A percentile compares a stretch with the other conserved stretches of the same genome.
Evolutionary conservation across 1,140 invertebrate genomes (phyloP).

Genomic region (Lepidotrigona ventralis): DNA sequence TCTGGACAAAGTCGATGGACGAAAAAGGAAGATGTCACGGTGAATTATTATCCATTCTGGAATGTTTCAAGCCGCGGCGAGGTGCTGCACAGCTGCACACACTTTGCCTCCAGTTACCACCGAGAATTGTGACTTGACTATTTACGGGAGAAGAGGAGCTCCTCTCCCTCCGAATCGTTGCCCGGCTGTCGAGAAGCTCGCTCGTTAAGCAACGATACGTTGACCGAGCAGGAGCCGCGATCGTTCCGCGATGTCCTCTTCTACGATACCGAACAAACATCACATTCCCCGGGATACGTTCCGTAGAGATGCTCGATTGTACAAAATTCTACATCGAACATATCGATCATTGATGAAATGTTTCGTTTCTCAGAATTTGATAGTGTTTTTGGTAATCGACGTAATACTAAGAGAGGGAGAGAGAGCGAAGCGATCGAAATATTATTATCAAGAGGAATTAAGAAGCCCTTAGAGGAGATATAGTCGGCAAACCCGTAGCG

Average conservation of each 20-base stretch:
- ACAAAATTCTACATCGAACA: too few relatives aligned
- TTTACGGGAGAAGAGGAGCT: slow-evolving; percentile 27
- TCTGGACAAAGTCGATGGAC: slow-evolving; percentile 31
- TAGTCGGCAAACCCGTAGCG: slow-evolving; percentile 28
- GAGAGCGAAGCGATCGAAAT: neutral
- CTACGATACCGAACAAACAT: neutral
- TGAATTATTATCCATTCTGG: slow-evolving; percentile 18
- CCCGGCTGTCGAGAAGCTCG: slow-evolving; percentile 23
- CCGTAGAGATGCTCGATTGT: too few relatives aligned
- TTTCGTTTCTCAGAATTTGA: too few relatives aligned
- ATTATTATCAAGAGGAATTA: neutral
- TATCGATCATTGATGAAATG: too few relatives aligned
- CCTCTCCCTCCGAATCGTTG: neutral
- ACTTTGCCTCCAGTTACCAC: slow-evolving; percentile 43
- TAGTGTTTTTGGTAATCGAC: too few relatives aligned
- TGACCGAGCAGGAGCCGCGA: neutral
- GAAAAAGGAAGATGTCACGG: neutral
- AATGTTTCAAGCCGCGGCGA: slow-evolving; percentile 15
- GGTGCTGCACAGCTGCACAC: slow-evolving; percentile 39
- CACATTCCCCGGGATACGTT: neutral
- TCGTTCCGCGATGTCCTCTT: neutral
- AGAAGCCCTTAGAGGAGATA: slow-evolving; percentile 17
- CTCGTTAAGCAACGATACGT: slow-evolving; percentile 44
- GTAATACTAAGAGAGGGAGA: too few relatives aligned
- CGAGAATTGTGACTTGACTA: slow-evolving; percentile 40